Conservation (phyloP, 2,888 invertebrate species). For the Rapana venosa region DNA sequence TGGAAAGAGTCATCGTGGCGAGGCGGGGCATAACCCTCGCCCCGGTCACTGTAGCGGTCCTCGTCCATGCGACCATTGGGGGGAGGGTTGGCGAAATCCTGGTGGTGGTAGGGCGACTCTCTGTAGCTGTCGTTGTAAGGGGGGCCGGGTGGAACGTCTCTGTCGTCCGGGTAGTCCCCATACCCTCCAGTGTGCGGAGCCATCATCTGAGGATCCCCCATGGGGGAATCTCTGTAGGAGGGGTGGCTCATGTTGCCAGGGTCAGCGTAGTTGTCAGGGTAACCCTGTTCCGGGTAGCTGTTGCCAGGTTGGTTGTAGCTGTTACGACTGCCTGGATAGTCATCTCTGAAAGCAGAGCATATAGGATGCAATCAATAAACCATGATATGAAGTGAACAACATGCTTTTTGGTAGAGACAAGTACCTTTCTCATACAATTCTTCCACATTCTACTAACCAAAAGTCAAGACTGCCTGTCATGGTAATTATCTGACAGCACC, state of each 20-base stretch:
- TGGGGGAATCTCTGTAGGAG: slow-evolving; percentile 45
- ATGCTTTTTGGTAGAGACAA: no score
- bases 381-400: neutral
- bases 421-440: no score
- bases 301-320: slow-evolving; percentile 41
- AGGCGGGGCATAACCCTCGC: slow-evolving; percentile 7
- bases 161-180: slow-evolving; percentile 31
- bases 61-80: slow-evolving; percentile 28
- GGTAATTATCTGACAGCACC: no score
- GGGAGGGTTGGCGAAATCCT: slow-evolving; percentile 26
- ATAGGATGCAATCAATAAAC: neutral
- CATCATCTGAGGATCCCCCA: slow-evolving; percentile 43
- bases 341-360: slow-evolving; percentile 27
- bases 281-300: slow-evolving; percentile 53
- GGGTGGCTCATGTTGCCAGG: neutral
- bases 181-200: neutral
- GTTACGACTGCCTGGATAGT: slow-evolving; percentile 36
- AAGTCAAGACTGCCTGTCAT: no score
- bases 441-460: no score
- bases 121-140: slow-evolving; percentile 40
- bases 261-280: slow-evolving; percentile 52
- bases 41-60: slow-evolving; percentile 32
- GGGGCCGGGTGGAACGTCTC: neutral
- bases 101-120: slow-evolving; percentile 43
- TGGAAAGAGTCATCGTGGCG: slow-evolving; percentile 47